Base-by-base conservation (phyloP, 2,113 vertebrate species). In the Alosa alosa region DNA sequence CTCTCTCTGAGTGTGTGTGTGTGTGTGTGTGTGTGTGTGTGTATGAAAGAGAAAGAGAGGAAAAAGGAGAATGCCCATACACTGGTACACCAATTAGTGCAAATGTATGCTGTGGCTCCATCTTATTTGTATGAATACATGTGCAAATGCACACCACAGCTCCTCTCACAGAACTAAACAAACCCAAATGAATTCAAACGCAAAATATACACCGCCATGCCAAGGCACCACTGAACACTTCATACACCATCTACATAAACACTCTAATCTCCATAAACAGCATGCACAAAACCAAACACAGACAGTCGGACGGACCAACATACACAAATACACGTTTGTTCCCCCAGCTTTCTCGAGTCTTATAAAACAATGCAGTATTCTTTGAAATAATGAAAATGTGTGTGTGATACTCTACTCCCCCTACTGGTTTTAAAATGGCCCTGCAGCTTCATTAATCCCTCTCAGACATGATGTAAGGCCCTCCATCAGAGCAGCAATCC, bases 341-440 rank as follows among this genome's bases (percentile, higher is more conserved):
- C 10, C n/a, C n/a, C 31, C 25, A 31, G 31, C 64, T 8, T 72
- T 31, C 64, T 1, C 8, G 9, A 11, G 25, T 31, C 64, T 72
- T 72, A 83, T 22, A 22, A 78, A 84, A 86, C 20, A 64, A 75
- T 55, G 49, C 82, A 86, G 64, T 41, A 22, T 17, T 15, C 5
- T 46, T 13, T 39, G n/a, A 84, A 55, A 31, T 45, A 72, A 75
- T 18, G 45, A 13, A 7, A 20, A 75, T 31, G 6, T 31, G 18
- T 60, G 9, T 44, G 57, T 36, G 83, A 57, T 85, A 41, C 57
- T 25, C 81, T 84, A 52, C 88, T 87, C 86, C 88, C 86, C 83
- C 86, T 85, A 52, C 13, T 85, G 84, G 84, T 36, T n/a, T n/a
- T 31, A 44, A 85, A 25, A 25, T 6, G 41, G 82, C 50, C 44